Base-by-base conservation (phyloP, 2,888 invertebrate species). In the Thereva nobilitata region DNA sequence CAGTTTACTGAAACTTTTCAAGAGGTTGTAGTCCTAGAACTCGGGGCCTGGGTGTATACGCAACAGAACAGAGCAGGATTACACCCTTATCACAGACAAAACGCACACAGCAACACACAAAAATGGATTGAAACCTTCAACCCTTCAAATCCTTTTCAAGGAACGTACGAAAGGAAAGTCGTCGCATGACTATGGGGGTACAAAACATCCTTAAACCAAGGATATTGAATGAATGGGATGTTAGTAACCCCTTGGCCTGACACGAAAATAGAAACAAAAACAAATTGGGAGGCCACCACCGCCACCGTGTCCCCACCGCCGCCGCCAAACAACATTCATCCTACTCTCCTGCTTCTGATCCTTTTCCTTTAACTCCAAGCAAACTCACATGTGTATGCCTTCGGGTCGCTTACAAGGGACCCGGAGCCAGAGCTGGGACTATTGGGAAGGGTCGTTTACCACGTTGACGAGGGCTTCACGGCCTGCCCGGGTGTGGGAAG, bases 111-210 rank as follows among this genome's bases (percentile, higher is more conserved):
- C 23, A 23, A 23, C 63, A 38, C 44, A 54, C 67, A 53, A 56
- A 66, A 66, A 70, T 67, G 66, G 66, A 68, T 70, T 64, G 68
- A 66, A 67, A 68, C 66, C 67, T 70, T 70, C 69, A 67, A 67
- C 64, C 69, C 67, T 69, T 67, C 67, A 61, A 52, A 68, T 65
- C 68, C 55, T 68, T 68, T 68, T 63, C 61, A 66, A 61, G 55
- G 66, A 66, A 66, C 42, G 56, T 44, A 53, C 41, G 53, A 66
- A 59, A 59, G 57, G 53, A 66, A 66, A 66, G 53, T 64, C 23
- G 23, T 23, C 64, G 64, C 54, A 64, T 64, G 47, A 55, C 64
- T 55, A 41, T 54, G 55, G 64, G 54, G 54, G 55, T 64, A 45
- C 64, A 47, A 47, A 64, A 64, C 64, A 54, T 54, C 64, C 64